Percentiles rank a stretch among this genome's conserved stretches.
These are phyloP conservation scores for Volucella bombylans DNA, from an alignment of 2,888 invertebrate genomes.

Conservation along the genomic window DNA sequence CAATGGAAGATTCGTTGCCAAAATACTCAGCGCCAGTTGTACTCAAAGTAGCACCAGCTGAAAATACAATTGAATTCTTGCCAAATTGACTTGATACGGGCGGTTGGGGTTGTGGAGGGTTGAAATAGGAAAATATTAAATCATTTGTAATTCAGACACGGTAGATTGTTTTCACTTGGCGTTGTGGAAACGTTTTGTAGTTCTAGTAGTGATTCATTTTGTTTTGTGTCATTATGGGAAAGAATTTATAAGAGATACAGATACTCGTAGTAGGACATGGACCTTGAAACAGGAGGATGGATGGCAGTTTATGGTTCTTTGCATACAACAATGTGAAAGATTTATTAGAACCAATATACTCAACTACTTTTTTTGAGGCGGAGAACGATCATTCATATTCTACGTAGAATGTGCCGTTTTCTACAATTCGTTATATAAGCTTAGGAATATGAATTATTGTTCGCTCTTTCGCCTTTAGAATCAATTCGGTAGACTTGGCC, in stretches of 20 bases:
- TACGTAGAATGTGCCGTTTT: no score
- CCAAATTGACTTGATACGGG: constrained; percentile 58
- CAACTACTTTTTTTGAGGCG: no score
- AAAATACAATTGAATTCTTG: constrained; percentile 60
- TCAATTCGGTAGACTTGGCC: no score
- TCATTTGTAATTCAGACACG: constrained; percentile 65
- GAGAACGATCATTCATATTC: no score
- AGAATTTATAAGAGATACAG: constrained; percentile 15
- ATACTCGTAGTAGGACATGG: no score
- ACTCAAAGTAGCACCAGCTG: constrained; percentile 40
- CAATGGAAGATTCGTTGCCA: constrained; percentile 48
- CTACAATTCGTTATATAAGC: no score
- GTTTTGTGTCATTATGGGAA: constrained; percentile 20
- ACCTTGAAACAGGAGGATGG: constrained; percentile 9
- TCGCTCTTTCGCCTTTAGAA: no score
- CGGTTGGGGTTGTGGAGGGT: neutral
- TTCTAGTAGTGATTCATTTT: constrained; percentile 57
- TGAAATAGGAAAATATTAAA: constrained; percentile 49
- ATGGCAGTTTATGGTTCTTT: neutral
- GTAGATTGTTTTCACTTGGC: constrained; percentile 60
- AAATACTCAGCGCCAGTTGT: constrained; percentile 47
- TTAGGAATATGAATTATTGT: no score
- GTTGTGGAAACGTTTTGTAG: constrained; percentile 33
- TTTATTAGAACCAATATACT: no score
- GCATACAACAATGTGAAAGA: neutral